These are phyloP conservation scores for Paramisgurnus dabryanus DNA, from an alignment of 2,113 vertebrate species.

Conservation along the genomic window DNA sequence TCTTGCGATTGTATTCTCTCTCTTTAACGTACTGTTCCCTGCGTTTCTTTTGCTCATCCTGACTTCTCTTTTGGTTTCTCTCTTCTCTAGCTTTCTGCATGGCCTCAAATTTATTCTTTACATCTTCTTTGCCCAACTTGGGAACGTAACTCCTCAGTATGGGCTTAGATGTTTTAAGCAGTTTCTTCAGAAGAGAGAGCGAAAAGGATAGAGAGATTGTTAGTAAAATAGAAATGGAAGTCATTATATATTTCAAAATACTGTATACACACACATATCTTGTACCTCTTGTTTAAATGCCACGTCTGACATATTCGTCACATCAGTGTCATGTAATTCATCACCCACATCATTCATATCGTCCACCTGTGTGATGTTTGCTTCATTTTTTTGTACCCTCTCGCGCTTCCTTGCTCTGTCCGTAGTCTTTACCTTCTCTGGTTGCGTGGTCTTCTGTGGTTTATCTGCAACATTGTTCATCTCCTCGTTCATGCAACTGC, in stretches of 20 bases:
- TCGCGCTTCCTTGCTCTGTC: slow-evolving; percentile 37
- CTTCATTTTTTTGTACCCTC: slow-evolving; percentile 24
- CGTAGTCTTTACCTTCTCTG: background rate
- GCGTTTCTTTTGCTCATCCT: slow-evolving; percentile 92
- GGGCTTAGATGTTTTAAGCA: slow-evolving; percentile 87
- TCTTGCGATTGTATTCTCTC: slow-evolving; percentile 90
- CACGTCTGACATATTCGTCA: slow-evolving; percentile 81
- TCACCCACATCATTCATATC: slow-evolving; percentile 45
- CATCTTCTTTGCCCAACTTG: slow-evolving; percentile 87
- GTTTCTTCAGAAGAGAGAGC: slow-evolving; percentile 77
- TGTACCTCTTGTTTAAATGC: slow-evolving; percentile 73
- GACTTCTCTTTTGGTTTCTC: slow-evolving; percentile 87
- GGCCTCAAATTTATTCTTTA: slow-evolving; percentile 93
- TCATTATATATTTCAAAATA: no score
- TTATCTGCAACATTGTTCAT: slow-evolving; percentile 32
- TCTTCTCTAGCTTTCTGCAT: slow-evolving; percentile 98
- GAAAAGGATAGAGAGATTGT: slow-evolving; percentile 62
- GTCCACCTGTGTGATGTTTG: slow-evolving; percentile 17
- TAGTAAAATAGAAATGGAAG: background rate
- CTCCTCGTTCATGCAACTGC: slow-evolving; percentile 17
- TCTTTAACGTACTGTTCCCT: slow-evolving; percentile 96
- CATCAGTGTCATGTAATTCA: slow-evolving; percentile 21
- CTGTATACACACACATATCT: background rate
- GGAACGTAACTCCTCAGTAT: slow-evolving; percentile 94
- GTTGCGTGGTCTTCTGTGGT: background rate